Evolutionary conservation across 2,888 invertebrate species (phyloP), one percentile per base, ranked within the genome.

Genomic region (Diaphora mendica): DNA sequence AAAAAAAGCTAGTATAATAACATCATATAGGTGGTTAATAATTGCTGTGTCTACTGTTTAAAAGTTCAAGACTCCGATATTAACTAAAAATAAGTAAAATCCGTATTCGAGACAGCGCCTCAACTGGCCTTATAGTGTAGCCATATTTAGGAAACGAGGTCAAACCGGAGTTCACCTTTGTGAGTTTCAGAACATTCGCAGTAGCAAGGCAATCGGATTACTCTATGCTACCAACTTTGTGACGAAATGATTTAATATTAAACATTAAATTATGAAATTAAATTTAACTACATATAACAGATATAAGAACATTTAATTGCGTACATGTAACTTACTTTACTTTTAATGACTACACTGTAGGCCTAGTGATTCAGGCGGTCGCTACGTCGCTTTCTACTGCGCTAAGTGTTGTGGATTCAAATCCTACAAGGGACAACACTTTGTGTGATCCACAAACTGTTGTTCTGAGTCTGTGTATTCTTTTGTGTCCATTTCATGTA

Each of bases 141-240:
- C 94, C 94, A 93, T 94, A 95, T 94, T 91, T 91, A 91, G 93
- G 86, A 88, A 95, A 92, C 87, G 91, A 89, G 94, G 95, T 92
- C 93, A 92, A 86, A 86, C 82, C 82, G 87, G 87, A 87, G 87
- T 87, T 91, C 86, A 89, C 91, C 88, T 92, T 90, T 92, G 87
- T 87, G 89, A 79, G 76, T 77, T 72, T 74, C 74, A 68, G 51
- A 79, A 76, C 83, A 85, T 85, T 82, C 81, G 86, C 76, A 85
- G 85, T 81, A 82, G 87, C 89, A 90, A 92, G 91, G 90, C 90
- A 91, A 91, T 87, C 89, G 88, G 91, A 93, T 93, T 91, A 90
- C 84, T 87, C 76, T 83, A 88, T 77, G 88, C 87, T 88, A 88
- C 87, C 85, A 88, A 88, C 79, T 85, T 77, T 82, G 79, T 84